A percentile compares a stretch with the other conserved stretches of the same genome.
phyloP scores from a whole-genome alignment of 2,888 invertebrate genomes.

The Sinopyrophorus schimmeli region DNA sequence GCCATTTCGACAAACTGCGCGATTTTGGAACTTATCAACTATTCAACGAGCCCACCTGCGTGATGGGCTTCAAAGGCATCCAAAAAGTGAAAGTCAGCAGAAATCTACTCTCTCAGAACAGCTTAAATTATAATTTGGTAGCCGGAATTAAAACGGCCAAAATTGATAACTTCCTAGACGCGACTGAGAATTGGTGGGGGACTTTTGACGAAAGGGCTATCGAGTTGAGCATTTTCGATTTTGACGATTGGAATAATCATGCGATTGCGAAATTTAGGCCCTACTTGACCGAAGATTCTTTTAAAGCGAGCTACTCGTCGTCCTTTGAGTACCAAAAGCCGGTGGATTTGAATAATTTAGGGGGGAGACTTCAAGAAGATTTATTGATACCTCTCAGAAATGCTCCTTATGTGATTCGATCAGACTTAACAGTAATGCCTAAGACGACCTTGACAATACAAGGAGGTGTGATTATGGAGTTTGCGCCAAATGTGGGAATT shows the following conservation, averaged over 20 bases:
- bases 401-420: conserved; percentile 76
- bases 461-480: conserved; percentile 89
- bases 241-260: conserved; percentile 99
- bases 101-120: conserved; percentile 85
- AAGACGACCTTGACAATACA: conserved; percentile 82
- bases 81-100: conserved; percentile 90
- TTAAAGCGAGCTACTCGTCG: conserved; percentile 76
- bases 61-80: conserved; percentile 90
- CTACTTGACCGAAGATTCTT: conserved; percentile 76
- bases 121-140: conserved; percentile 84
- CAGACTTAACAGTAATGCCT: conserved; percentile 98
- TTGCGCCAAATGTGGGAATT: conserved; percentile 94
- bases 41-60: conserved; percentile 70
- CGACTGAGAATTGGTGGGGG: conserved; percentile 97
- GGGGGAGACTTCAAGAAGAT: conserved; percentile 74
- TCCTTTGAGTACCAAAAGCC: conserved; percentile 63
- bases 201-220: conserved; percentile 74
- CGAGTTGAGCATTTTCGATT: conserved; percentile 87
- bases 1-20: conserved; percentile 48
- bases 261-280: conserved; percentile 91
- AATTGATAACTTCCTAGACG: conserved; percentile 84
- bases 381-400: conserved; percentile 65
- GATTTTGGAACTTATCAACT: conserved; percentile 51
- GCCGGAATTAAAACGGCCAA: conserved; percentile 91
- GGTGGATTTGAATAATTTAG: conserved; percentile 69